Conservation (phyloP, 2,888 invertebrate genomes). For the Rugalucina vietnamica region DNA sequence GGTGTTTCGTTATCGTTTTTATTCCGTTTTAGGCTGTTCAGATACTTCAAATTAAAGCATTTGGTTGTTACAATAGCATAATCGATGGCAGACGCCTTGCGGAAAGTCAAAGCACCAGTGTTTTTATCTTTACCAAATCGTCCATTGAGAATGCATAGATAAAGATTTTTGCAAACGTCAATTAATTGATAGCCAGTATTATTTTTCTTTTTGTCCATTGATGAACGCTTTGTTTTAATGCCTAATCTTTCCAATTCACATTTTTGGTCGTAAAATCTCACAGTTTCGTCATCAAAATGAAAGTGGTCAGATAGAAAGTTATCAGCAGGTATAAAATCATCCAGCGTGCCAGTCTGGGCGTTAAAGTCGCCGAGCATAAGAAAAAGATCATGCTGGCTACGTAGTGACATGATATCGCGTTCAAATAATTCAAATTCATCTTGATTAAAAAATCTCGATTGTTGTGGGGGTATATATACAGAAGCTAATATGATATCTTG, state of each 20-base stretch:
- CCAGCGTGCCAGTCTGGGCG: conserved; percentile 5
- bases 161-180: not conserved
- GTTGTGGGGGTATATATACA: conserved; percentile 14
- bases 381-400: not conserved
- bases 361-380: conserved; percentile 15
- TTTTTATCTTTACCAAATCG: not conserved
- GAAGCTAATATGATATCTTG: conserved; percentile 18
- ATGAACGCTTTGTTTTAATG: not conserved
- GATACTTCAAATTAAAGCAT: too few relatives aligned
- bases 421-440: conserved; percentile 32
- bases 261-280: not conserved
- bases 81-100: conserved; percentile 12
- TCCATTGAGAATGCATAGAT: not conserved
- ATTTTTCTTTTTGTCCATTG: not conserved
- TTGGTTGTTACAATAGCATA: not conserved
- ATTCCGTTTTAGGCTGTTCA: too few relatives aligned
- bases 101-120: not conserved
- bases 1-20: too few relatives aligned
- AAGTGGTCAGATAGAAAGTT: not conserved
- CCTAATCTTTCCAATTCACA: not conserved
- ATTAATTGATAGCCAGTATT: not conserved
- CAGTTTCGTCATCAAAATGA: not conserved
- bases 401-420: not conserved
- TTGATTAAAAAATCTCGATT: conserved; percentile 13
- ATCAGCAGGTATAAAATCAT: not conserved